phyloP scores from a whole-genome alignment of 2,113 vertebrate genomes.

The Notarius quadriscutis region DNA sequence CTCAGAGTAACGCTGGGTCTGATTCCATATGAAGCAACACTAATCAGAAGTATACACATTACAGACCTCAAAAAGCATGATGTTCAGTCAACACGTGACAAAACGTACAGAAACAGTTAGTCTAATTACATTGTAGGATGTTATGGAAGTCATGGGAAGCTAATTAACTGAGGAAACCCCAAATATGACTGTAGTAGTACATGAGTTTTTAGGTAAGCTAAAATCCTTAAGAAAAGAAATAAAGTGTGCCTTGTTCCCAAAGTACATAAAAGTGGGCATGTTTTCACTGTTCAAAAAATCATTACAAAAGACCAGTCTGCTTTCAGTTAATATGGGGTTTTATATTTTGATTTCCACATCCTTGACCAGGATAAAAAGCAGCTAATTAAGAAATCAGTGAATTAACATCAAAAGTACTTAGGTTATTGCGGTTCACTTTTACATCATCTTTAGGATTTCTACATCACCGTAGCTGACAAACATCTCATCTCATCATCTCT shows the following conservation, averaged over 20 bases:
- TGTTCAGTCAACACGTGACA: not conserved
- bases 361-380: not conserved
- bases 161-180: not conserved
- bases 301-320: too few relatives aligned
- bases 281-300: too few relatives aligned
- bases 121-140: not conserved
- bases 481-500: too few relatives aligned
- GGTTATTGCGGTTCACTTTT: not conserved
- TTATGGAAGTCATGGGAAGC: not conserved
- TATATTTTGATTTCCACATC: not conserved
- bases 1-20: not conserved
- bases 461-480: not conserved
- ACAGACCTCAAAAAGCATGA: not conserved
- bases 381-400: not conserved
- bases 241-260: too few relatives aligned
- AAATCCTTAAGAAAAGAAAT: too few relatives aligned
- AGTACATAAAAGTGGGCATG: too few relatives aligned
- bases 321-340: too few relatives aligned
- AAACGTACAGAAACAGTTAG: not conserved
- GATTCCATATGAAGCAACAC: not conserved
- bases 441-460: not conserved
- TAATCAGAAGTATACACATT: not conserved
- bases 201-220: too few relatives aligned
- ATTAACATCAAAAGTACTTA: not conserved
- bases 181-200: not conserved